Evolutionary conservation across 2,888 invertebrate species (phyloP), one percentile per base, ranked within the genome.

Genomic region (Camponotus fellah): DNA sequence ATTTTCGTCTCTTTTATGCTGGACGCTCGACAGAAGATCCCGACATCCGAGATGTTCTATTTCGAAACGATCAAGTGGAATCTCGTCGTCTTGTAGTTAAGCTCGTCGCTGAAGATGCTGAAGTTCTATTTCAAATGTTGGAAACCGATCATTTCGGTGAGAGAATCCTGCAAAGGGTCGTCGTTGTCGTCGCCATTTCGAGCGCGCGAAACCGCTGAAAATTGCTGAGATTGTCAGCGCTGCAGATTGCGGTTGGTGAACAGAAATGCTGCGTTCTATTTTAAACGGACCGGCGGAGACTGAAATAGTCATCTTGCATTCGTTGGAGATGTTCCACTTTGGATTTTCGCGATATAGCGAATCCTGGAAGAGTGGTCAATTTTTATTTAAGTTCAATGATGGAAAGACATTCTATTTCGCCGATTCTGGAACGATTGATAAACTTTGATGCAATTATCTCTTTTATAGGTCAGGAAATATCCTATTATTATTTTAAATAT

Each of bases 121-220:
- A 26, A 26, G 26, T 82, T 79, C 82, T 84, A 85, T 84, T 80
- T 85, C 77, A 66, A 26, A 49, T 62, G 69, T 71, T 69, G 69
- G 72, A 85, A 84, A 88, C 85, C 85, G 86, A 80, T 86, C 84
- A 89, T 85, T 87, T 86, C 40, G 46, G 37, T 21, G 40, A 66
- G 66, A 88, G 40, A 86, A 77, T 56, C 32, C 32, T 84, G 85
- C 77, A 56, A 37, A 71, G 37, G 32, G 14, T 34, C 21, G 12
- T 32, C 10, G 12, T n/a, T 37, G 56, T 37, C 68, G 46, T 66
- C 68, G 68, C 32, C 66, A 62, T 80, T 58, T 64, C 53, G 64
- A 82, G 43, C 64, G 32, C 26, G 40, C 26, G 26, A 80, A 71
- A 71, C 46, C 60, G 37, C 26, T 46, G 79, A 80, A 60, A 71